Base-by-base conservation (phyloP, 2,888 invertebrate species). In the Baccha elongata region DNA sequence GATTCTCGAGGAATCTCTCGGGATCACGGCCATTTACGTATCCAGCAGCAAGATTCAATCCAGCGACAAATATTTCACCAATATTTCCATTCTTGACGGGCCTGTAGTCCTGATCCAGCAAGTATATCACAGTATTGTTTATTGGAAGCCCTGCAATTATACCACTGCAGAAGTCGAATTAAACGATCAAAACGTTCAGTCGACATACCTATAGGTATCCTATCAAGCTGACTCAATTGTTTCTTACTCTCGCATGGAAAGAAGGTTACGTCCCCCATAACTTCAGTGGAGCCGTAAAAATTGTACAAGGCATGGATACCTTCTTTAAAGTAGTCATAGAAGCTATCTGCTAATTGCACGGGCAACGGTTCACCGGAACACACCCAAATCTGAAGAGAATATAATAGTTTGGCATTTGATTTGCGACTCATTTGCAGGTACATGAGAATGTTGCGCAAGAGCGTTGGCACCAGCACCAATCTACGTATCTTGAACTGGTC, bases 241-340 rank as follows among this genome's bases (percentile, higher is more conserved):
- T 92, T 92, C 11, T 91, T 88, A 58, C 91, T 92, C 73, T 92
- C 93, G 86, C 97, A 91, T 0, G 94, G 92, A 86, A 95, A 94
- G 87, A 93, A 97, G 0, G 97, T 96, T 1, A 97, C 96, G 88
- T 97, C 97, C 0, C 96, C 97, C 95, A 97, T 97, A 0, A 97
- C 94, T 89, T 98, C 98, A 0, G 97, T 97, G 85, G 97, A 96
- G 0, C 98, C 98, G 87, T 97, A 97, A 88, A 97, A 97, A 88
- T 97, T 98, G 64, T 96, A 96, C 42, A 98, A 90, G 13, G 92
- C 92, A 81, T 94, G 94, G 0, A 91, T 90, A 8, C 93, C 92
- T 68, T 92, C 92, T n/a, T 93, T 92, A 85, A 96, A 96, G 84
- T 94, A 93, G 35, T 93, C 91, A 89, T 96, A 96, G 91, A 97